phyloP scores from a whole-genome alignment of 1,140 invertebrate genomes.

The Tribolium castaneum region DNA sequence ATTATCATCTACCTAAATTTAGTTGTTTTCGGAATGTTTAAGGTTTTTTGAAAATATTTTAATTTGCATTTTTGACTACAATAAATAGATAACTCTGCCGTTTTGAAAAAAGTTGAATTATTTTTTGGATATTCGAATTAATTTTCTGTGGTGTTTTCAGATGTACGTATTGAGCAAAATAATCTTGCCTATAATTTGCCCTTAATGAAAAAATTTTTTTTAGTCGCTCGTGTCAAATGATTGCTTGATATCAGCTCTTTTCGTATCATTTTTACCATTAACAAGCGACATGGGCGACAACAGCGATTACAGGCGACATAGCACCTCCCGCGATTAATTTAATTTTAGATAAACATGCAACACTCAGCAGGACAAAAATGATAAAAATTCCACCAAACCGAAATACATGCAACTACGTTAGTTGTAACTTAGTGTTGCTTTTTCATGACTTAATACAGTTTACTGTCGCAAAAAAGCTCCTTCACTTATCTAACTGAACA shows the following conservation, averaged over 20 bases:
- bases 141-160: too few species aligned
- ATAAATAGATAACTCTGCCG: too few species aligned
- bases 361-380: neutral
- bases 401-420: neutral
- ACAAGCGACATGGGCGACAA: neutral
- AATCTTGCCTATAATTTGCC: neutral
- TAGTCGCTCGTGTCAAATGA: neutral
- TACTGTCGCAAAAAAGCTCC: neutral
- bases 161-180: too few species aligned
- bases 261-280: neutral
- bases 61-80: too few species aligned
- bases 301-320: neutral
- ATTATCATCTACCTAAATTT: too few species aligned
- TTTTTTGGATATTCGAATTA: too few species aligned
- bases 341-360: neutral
- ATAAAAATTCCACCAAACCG: neutral
- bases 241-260: neutral
- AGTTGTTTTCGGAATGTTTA: too few species aligned
- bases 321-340: neutral
- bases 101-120: too few species aligned
- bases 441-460: constrained; percentile 10
- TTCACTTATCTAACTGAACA: constrained; percentile 11
- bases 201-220: neutral
- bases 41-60: too few species aligned
- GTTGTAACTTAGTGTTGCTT: neutral